Conservation (phyloP, 1,140 invertebrate genomes). For the Scaptomyza pallida region DNA sequence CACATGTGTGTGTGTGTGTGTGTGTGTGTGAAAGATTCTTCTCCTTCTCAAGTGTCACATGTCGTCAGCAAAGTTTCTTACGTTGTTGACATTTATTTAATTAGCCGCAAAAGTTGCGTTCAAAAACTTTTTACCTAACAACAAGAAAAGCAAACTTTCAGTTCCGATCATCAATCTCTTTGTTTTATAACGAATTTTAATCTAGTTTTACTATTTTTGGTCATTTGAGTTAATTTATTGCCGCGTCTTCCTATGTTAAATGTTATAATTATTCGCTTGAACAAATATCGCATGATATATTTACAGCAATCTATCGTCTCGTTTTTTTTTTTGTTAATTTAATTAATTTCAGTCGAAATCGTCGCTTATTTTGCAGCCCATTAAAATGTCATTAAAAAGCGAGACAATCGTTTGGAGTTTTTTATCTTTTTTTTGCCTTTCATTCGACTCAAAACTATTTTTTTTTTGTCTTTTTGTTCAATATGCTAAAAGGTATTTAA, state of each 20-base stretch:
- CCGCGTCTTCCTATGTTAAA: neutral
- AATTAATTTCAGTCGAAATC: slow-evolving; percentile 65
- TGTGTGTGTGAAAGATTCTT: neutral
- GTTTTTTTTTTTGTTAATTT: slow-evolving; percentile 59
- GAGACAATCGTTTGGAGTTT: slow-evolving; percentile 27
- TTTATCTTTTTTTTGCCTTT: slow-evolving; percentile 48
- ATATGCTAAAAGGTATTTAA: slow-evolving; percentile 6
- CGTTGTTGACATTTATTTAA: slow-evolving; percentile 1
- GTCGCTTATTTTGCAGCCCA: slow-evolving; percentile 65
- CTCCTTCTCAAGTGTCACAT: slow-evolving; percentile 6
- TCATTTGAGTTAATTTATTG: neutral
- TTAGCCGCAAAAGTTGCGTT: neutral
- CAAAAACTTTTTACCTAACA: neutral
- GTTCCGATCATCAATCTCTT: slow-evolving; percentile 40
- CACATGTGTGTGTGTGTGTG: neutral
- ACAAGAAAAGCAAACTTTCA: no score
- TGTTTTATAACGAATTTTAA: slow-evolving; percentile 10
- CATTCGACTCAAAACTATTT: slow-evolving; percentile 12
- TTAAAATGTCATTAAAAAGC: slow-evolving; percentile 77
- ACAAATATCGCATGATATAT: slow-evolving; percentile 50
- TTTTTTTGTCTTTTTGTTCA: slow-evolving; percentile 1
- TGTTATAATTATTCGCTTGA: slow-evolving; percentile 47
- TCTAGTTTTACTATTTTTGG: slow-evolving; percentile 40
- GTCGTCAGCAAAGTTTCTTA: neutral
- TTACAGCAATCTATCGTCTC: slow-evolving; percentile 38